Conservation (phyloP, 2,797 vertebrate species). For the Rhinogobio ventralis region DNA sequence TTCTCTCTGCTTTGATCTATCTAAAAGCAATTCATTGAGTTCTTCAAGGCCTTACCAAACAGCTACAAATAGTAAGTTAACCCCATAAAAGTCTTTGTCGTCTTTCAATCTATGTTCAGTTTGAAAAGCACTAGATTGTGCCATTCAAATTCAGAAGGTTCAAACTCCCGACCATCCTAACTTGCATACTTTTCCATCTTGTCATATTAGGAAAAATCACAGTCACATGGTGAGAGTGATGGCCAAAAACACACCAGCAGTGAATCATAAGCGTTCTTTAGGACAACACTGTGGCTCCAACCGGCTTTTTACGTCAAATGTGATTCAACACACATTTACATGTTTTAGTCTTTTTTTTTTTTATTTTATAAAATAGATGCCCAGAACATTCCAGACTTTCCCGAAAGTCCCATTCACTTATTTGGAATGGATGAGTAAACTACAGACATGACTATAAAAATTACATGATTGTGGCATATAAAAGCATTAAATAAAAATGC, state of each 20-base stretch:
- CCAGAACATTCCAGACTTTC: slow-evolving; percentile 26
- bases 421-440: slow-evolving; percentile 11
- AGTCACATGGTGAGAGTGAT: not conserved
- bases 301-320: not conserved
- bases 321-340: slow-evolving; percentile 15
- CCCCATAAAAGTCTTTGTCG: not conserved
- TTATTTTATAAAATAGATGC: not conserved
- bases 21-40: slow-evolving; percentile 20
- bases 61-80: slow-evolving; percentile 19
- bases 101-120: not conserved
- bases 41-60: slow-evolving; percentile 35
- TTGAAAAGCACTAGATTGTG: not conserved
- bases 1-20: slow-evolving; percentile 11
- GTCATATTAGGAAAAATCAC: not conserved
- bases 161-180: not conserved
- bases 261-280: not conserved
- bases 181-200: not conserved
- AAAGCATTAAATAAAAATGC: not conserved
- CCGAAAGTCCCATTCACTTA: slow-evolving; percentile 24
- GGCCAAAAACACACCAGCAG: not conserved
- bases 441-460: not conserved
- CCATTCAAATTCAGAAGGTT: slow-evolving; percentile 14
- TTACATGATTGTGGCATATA: not conserved
- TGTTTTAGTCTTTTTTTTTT: not conserved
- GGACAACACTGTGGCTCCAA: not conserved